Evolutionary conservation across 2,888 invertebrate species (phyloP).

Genomic region (Teleiodes luculella): DNA sequence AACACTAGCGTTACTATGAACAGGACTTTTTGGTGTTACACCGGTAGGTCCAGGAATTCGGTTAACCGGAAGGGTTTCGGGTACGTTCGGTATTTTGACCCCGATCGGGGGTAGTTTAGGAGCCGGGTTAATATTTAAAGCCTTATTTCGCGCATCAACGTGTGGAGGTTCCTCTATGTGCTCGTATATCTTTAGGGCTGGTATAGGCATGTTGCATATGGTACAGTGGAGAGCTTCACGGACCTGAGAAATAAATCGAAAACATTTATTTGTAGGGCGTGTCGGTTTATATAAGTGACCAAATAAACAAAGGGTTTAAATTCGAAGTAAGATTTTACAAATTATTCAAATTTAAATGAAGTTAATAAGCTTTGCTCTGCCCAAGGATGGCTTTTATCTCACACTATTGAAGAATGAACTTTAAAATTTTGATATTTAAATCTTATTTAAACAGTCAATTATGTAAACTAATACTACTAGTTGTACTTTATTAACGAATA

Average conservation of each 20-base stretch:
- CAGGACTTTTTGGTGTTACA: not conserved
- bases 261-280: not conserved
- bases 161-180: constrained; percentile 24
- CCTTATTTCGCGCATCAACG: constrained; percentile 7
- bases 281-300: too few relatives aligned
- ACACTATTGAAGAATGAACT: too few relatives aligned
- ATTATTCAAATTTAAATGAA: too few relatives aligned
- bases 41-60: not conserved
- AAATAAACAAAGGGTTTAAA: too few relatives aligned
- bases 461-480: too few relatives aligned
- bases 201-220: constrained; percentile 26
- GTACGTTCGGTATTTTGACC: not conserved
- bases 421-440: too few relatives aligned
- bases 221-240: constrained; percentile 28
- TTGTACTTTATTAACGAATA: too few relatives aligned
- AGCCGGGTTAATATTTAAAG: not conserved
- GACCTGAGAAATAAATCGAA: constrained; percentile 22
- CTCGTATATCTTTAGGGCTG: constrained; percentile 14
- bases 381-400: too few relatives aligned
- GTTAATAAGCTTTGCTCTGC: too few relatives aligned
- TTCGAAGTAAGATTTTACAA: too few relatives aligned
- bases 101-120: not conserved
- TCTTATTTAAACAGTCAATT: too few relatives aligned
- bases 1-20: too few relatives aligned
- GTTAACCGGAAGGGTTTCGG: not conserved